Percentiles rank a stretch among this genome's conserved stretches.
These are phyloP conservation scores for Lates japonicus DNA, from an alignment of 2,797 vertebrate genomes.

Conservation along the genomic window DNA sequence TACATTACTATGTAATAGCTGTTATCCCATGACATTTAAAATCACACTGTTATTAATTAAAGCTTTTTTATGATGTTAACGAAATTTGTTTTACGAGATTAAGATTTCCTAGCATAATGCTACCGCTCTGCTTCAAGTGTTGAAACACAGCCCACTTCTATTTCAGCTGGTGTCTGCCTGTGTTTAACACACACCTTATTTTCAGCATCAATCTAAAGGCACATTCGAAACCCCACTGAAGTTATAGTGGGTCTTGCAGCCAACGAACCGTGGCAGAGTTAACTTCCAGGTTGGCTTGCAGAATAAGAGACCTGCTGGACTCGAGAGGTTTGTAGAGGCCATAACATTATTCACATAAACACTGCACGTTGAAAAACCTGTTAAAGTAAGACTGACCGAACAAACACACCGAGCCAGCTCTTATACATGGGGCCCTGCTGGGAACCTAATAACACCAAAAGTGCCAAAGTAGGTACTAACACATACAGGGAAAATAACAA, in stretches of 20 bases:
- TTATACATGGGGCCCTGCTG: constrained; percentile 20
- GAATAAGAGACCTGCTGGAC: constrained; percentile 52
- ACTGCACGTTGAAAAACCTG: constrained; percentile 40
- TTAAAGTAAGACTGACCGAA: constrained; percentile 44
- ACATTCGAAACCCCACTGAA: constrained; percentile 46
- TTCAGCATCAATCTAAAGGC: constrained; percentile 50
- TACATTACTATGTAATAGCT: neutral
- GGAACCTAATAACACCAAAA: constrained; percentile 9
- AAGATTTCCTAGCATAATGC: neutral
- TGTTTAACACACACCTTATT: constrained; percentile 58
- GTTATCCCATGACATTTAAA: neutral
- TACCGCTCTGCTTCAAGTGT: neutral
- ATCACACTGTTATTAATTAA: neutral
- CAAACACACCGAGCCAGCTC: constrained; percentile 27
- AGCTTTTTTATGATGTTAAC: neutral
- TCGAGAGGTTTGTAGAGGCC: constrained; percentile 43
- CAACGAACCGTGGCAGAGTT: constrained; percentile 63
- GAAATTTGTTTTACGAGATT: neutral
- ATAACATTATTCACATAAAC: constrained; percentile 60
- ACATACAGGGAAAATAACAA: constrained; percentile 22
- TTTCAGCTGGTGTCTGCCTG: constrained; percentile 9
- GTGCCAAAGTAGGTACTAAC: constrained; percentile 1
- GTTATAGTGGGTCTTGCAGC: constrained; percentile 40
- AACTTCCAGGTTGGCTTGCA: constrained; percentile 69
- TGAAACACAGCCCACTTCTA: constrained; percentile 15